Evolutionary conservation across 1,140 invertebrate species (phyloP).

Genomic region (Eciton burchellii): DNA sequence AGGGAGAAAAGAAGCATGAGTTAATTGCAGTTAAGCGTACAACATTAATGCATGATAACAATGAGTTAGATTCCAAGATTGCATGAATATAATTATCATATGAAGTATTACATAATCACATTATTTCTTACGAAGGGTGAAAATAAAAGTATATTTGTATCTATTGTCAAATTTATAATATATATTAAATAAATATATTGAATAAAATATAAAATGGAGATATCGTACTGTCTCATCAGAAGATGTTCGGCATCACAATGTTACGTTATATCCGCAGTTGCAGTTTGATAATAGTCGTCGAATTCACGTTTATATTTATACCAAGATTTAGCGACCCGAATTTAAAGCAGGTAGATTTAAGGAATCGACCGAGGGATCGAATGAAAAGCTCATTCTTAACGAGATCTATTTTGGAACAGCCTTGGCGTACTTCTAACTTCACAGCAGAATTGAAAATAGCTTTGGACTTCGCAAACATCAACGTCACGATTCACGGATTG

Average conservation of each 20-base stretch:
- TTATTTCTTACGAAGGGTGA: constrained; percentile 2
- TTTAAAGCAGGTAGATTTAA: not conserved
- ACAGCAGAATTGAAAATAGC: not conserved
- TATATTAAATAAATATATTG: not conserved
- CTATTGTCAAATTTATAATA: constrained; percentile 35
- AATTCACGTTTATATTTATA: not conserved
- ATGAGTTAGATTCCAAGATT: constrained; percentile 6
- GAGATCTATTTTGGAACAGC: not conserved
- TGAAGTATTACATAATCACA: not conserved
- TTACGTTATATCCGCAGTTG: constrained; percentile 4
- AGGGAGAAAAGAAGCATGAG: not conserved
- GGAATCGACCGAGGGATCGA: not conserved
- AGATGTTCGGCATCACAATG: not conserved
- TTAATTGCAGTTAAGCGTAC: constrained; percentile 4
- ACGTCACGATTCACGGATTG: constrained; percentile 1
- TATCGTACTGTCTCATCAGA: not conserved
- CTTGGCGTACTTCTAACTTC: not conserved
- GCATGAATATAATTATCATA: constrained; percentile 49
- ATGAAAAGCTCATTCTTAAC: constrained; percentile 1
- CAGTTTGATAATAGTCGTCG: not conserved
- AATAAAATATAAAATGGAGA: constrained; percentile 5
- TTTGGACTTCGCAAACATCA: constrained; percentile 1
- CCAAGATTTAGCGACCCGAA: not conserved
- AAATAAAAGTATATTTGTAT: constrained; percentile 19
- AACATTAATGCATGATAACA: constrained; percentile 1